Conservation (phyloP, 1,140 invertebrate genomes). For the Calosoma granatense region DNA sequence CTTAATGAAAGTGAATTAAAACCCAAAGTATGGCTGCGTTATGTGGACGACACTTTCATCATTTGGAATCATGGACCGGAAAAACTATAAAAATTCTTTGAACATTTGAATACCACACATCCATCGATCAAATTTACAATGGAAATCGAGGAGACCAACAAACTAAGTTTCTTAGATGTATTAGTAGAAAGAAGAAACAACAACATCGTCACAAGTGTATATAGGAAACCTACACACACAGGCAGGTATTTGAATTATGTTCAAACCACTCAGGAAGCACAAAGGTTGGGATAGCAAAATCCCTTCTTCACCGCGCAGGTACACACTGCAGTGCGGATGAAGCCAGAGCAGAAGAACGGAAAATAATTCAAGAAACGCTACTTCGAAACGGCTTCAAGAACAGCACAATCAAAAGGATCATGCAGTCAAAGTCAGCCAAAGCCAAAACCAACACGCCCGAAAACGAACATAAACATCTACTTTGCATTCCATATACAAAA, state of each 20-base stretch:
- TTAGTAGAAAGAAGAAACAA: conserved; percentile 10
- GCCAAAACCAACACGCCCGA: background rate
- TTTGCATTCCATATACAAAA: background rate
- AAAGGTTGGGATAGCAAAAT: background rate
- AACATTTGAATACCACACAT: conserved; percentile 15
- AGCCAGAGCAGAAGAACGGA: background rate
- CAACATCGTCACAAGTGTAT: background rate
- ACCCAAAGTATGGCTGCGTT: too few relatives aligned
- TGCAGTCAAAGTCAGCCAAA: background rate
- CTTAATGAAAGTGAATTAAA: conserved; percentile 15
- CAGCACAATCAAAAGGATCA: background rate
- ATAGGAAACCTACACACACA: conserved; percentile 10
- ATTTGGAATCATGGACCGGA: conserved; percentile 14
- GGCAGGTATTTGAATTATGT: background rate
- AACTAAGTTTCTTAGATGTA: conserved; percentile 7
- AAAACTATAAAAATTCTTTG: conserved; percentile 11
- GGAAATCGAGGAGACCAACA: conserved; percentile 17
- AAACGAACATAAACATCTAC: background rate
- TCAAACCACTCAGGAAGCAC: background rate
- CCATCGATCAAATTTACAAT: conserved; percentile 17
- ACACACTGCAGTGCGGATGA: background rate
- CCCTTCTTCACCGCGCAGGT: background rate
- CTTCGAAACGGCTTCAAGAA: too few relatives aligned
- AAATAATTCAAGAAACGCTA: too few relatives aligned
- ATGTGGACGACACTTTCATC: conserved; percentile 20